Evolutionary conservation across 2,888 invertebrate species (phyloP), one percentile per base, ranked within the genome.

Genomic region (Apamea epomidion): DNA sequence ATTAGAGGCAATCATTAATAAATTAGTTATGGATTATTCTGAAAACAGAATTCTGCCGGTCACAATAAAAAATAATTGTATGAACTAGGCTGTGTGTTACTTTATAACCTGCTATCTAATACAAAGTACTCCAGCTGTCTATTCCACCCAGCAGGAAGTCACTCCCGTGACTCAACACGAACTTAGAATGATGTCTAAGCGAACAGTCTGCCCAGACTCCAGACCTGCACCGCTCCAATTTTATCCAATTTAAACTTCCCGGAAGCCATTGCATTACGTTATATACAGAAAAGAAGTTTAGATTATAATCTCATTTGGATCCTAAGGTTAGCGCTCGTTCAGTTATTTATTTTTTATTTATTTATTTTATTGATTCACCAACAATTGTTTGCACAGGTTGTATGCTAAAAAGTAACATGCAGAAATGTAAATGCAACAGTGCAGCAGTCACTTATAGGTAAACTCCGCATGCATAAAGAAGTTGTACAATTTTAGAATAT

Each of bases 211-310:
- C 21, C 32, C 21, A 60, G 64, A 10, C 37, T 74, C 37, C 14
- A 45, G 48, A 21, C 89, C 82, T 86, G 81, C 88, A 48, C 64
- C 80, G 82, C 87, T 87, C 88, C 89, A 86, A 90, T 91, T 88
- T 88, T 80, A 91, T 90, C 91, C 91, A 92, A 92, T 93, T 93
- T 92, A 92, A 93, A 93, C 87, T 93, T 93, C 54, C 67, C 68
- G 76, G 62, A 68, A 84, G 45, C 78, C n/a, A 81, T 62, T 78
- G 70, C 74, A 77, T 76, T 74, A 78, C 82, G 71, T 87, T 88
- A 81, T 80, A 87, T 76, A 80, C 70, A 74, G 74, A 67, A 87
- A 85, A 85, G 60, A 80, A 78, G 51, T 78, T 76, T 51, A 51
- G 68, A 81, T 89, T 78, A 77, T 86, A 87, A 75, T 86, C 84